Conservation (phyloP, 2,113 vertebrate species). For the Clarias magur region DNA sequence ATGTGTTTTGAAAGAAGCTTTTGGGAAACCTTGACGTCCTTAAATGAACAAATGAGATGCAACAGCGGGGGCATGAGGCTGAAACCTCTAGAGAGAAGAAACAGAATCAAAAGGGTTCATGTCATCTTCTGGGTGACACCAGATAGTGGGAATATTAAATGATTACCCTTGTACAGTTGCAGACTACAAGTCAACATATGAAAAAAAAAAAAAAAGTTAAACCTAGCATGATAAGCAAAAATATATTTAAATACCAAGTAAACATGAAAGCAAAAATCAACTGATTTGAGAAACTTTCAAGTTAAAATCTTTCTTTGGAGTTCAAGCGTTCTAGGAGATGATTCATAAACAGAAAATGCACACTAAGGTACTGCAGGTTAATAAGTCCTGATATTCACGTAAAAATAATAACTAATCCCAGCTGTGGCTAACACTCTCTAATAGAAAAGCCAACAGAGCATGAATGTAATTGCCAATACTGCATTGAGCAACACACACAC, state of each 20-base stretch:
- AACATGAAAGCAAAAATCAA: background rate
- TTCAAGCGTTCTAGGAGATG: background rate
- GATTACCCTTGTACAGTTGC: background rate
- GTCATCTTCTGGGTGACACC: background rate
- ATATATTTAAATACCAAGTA: background rate
- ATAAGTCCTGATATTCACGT: slow-evolving; percentile 26
- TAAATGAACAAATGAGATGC: background rate
- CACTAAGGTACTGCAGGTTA: slow-evolving; percentile 22
- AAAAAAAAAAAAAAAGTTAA: no score
- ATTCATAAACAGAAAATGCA: background rate
- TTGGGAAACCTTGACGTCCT: background rate
- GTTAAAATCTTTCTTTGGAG: background rate
- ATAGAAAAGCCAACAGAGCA: slow-evolving; percentile 52
- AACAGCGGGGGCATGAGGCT: background rate
- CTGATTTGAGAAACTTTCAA: background rate
- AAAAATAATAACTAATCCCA: slow-evolving; percentile 47
- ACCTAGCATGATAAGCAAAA: no score
- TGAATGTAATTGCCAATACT: slow-evolving; percentile 45
- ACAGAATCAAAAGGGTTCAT: background rate
- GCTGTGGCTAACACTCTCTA: slow-evolving; percentile 44
- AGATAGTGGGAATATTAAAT: background rate
- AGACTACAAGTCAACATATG: background rate
- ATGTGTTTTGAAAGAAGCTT: background rate
- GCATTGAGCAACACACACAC: slow-evolving; percentile 40
- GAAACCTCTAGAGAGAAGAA: background rate